Percentiles rank a stretch among this genome's conserved stretches.
Conservation (phyloP, 2,113 vertebrate species). For the Notarius quadriscutis region DNA sequence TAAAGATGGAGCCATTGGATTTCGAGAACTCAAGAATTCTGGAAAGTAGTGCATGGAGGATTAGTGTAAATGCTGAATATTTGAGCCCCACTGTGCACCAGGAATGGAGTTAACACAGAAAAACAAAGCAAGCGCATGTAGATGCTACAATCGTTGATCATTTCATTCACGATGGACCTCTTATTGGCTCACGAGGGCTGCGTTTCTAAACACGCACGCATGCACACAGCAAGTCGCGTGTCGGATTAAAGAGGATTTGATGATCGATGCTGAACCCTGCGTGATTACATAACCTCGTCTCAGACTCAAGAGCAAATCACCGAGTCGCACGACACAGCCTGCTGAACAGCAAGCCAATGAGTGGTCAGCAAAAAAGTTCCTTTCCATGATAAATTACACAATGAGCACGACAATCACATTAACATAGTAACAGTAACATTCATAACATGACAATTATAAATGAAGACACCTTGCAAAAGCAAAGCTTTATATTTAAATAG, state of each 20-base stretch:
- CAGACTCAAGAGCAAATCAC: background rate
- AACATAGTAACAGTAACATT: background rate
- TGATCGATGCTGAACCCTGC: background rate
- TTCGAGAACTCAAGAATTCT: background rate
- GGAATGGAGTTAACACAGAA: background rate
- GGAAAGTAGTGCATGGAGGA: background rate
- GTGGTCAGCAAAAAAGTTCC: background rate
- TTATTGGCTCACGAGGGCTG: background rate
- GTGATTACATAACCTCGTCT: background rate
- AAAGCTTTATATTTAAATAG: slow-evolving; percentile 8
- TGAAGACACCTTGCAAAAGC: background rate
- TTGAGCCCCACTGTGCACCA: background rate
- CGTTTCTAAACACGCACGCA: background rate
- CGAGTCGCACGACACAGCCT: background rate
- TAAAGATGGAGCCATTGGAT: background rate
- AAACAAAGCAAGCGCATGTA: background rate
- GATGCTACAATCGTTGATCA: background rate
- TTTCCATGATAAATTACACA: background rate
- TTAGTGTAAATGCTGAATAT: background rate
- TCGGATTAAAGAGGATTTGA: slow-evolving; percentile 7
- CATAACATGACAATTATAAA: background rate
- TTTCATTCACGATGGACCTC: background rate
- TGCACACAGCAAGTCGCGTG: background rate
- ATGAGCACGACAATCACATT: background rate
- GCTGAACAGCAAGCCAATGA: background rate